Conservation (phyloP, 2,797 vertebrate genomes). For the Centroberyx gerrardi region DNA sequence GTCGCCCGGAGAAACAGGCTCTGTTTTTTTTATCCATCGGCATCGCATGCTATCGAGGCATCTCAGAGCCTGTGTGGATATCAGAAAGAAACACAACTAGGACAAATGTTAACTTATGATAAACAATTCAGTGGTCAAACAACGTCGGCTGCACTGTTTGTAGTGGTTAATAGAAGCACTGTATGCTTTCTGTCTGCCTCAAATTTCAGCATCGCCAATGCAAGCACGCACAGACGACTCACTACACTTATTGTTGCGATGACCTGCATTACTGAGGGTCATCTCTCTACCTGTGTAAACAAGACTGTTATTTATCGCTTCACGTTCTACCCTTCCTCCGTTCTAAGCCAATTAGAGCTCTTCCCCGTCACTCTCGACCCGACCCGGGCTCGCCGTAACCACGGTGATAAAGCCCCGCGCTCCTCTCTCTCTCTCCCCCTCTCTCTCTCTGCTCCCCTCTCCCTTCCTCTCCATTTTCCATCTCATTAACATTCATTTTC, state of each 20-base stretch:
- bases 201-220: conserved; percentile 32
- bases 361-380: conserved; percentile 56
- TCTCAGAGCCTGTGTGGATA: too few species aligned
- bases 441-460: conserved; percentile 69
- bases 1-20: not conserved
- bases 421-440: conserved; percentile 79
- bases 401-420: conserved; percentile 36
- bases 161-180: not conserved
- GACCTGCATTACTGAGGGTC: conserved; percentile 69
- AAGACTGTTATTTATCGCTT: conserved; percentile 74
- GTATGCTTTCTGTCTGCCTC: conserved; percentile 8
- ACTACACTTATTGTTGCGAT: conserved; percentile 34
- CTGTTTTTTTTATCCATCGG: not conserved
- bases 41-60: too few species aligned
- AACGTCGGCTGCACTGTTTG: not conserved
- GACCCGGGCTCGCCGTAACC: conserved; percentile 60
- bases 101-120: not conserved
- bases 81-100: too few species aligned
- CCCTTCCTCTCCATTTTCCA: conserved; percentile 85
- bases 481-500: conserved; percentile 91
- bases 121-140: not conserved
- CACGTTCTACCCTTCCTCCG: conserved; percentile 53
- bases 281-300: conserved; percentile 72
- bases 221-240: conserved; percentile 40
- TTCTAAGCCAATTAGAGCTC: conserved; percentile 75